These are phyloP conservation scores for Trididemnum nubilum DNA, from an alignment of 23 tunicate genomes.

Conservation along the genomic window DNA sequence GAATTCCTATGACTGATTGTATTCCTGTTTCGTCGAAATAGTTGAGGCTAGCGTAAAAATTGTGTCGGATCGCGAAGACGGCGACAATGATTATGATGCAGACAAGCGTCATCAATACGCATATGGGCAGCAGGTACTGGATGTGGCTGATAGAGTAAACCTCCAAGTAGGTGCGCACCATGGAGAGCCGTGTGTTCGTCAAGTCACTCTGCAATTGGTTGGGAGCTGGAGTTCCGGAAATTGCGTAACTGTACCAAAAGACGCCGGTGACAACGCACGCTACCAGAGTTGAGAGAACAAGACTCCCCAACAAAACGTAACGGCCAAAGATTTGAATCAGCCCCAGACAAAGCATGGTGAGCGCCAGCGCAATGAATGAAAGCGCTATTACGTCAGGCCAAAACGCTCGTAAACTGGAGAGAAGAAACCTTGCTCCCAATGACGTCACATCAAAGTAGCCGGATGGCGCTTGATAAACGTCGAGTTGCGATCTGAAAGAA, in stretches of 20 bases:
- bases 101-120: neutral
- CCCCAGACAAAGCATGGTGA: neutral
- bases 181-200: neutral
- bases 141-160: neutral
- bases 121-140: neutral
- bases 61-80: neutral
- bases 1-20: neutral
- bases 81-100: neutral
- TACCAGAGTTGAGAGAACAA: neutral
- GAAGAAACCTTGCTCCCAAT: neutral
- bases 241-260: neutral
- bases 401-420: neutral
- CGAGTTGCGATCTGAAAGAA: neutral
- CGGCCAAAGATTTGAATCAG: conserved; percentile 1
- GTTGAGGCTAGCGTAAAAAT: neutral
- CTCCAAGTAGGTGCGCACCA: neutral
- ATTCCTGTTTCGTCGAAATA: conserved; percentile 2
- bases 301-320: neutral
- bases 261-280: neutral
- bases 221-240: neutral
- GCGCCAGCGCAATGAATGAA: neutral
- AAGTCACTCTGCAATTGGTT: neutral
- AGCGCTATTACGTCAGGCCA: conserved; percentile 4
- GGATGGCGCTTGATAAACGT: conserved; percentile 2
- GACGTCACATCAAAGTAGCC: neutral